Conservation (phyloP, 2,113 vertebrate species). For the Nannospalax galili region DNA sequence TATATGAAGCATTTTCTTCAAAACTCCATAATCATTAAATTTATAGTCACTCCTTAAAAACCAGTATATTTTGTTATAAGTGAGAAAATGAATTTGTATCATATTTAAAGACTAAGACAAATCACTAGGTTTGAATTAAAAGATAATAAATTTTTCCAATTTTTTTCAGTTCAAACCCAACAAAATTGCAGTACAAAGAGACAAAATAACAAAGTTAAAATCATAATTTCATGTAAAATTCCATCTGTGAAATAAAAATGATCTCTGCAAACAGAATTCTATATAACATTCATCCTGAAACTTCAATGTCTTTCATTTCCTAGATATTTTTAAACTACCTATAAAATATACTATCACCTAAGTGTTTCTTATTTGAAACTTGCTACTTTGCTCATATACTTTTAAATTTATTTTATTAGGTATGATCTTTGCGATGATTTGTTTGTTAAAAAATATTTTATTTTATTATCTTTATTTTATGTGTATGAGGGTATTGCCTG, state of each 20-base stretch:
- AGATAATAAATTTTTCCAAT: neutral
- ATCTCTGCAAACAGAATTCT: neutral
- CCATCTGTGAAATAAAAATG: neutral
- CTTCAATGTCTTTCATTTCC: neutral
- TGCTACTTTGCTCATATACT: neutral
- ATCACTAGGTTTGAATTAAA: neutral
- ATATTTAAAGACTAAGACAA: neutral
- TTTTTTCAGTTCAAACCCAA: neutral
- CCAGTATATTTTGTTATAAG: neutral
- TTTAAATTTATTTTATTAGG: neutral
- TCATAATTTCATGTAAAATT: neutral
- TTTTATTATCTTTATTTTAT: no score
- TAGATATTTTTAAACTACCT: no score
- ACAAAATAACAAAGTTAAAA: neutral
- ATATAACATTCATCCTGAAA: neutral
- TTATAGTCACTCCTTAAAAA: neutral
- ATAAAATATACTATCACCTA: neutral
- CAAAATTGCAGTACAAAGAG: neutral
- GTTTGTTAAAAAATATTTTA: no score
- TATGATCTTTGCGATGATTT: no score
- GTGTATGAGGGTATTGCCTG: no score
- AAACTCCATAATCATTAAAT: neutral
- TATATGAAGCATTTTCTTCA: neutral
- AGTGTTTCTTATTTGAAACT: neutral
- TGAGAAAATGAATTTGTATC: neutral